These are phyloP conservation scores for Dugesia japonica DNA, from an alignment of 2,888 invertebrate species.

Conservation along the genomic window DNA sequence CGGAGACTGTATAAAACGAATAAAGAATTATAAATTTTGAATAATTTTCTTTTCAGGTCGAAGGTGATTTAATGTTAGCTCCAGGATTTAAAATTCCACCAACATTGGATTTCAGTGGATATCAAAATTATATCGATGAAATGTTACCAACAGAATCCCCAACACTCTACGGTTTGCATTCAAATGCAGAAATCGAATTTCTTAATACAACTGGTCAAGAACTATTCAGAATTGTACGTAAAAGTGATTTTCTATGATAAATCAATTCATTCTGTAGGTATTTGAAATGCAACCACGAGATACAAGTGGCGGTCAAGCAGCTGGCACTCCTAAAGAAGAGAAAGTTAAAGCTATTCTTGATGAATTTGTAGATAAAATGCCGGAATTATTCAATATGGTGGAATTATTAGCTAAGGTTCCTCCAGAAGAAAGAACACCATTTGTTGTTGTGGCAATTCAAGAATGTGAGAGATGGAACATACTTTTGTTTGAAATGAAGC, in stretches of 20 bases:
- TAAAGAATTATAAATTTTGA: background rate
- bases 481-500: slow-evolving; percentile 71
- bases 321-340: slow-evolving; percentile 81
- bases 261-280: slow-evolving; percentile 50
- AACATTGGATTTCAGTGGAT: slow-evolving; percentile 74
- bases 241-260: background rate
- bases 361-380: slow-evolving; percentile 82
- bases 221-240: slow-evolving; percentile 16
- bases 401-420: slow-evolving; percentile 70
- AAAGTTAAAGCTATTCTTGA: slow-evolving; percentile 70
- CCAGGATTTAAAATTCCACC: slow-evolving; percentile 81
- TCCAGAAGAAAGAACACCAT: slow-evolving; percentile 77
- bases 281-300: slow-evolving; percentile 93
- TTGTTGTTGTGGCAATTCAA: slow-evolving; percentile 67
- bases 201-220: slow-evolving; percentile 78
- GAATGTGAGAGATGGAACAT: slow-evolving; percentile 90
- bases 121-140: slow-evolving; percentile 80
- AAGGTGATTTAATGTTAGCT: slow-evolving; percentile 74
- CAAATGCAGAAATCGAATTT: slow-evolving; percentile 89
- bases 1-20: slow-evolving; percentile 59
- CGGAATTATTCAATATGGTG: slow-evolving; percentile 75
- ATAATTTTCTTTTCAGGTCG: slow-evolving; percentile 50
- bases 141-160: slow-evolving; percentile 79
- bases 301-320: slow-evolving; percentile 66
- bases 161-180: slow-evolving; percentile 78